phyloP scores from a whole-genome alignment of 2,113 vertebrate species.

The Sprattus sprattus region DNA sequence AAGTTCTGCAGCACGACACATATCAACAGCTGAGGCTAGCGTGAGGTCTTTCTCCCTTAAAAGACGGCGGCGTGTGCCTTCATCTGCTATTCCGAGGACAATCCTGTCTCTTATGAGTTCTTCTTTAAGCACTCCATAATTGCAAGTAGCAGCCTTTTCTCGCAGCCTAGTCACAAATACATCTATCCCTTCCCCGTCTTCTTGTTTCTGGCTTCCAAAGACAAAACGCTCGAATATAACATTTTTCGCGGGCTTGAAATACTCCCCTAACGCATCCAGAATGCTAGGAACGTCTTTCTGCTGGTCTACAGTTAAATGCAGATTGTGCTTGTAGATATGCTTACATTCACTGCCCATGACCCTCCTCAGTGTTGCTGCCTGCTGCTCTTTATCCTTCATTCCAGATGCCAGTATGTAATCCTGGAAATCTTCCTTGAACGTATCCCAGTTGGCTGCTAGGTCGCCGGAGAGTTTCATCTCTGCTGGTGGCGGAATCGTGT shows the following conservation, averaged over 20 bases:
- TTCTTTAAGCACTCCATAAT: slow-evolving; percentile 14
- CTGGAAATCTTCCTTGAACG: not conserved
- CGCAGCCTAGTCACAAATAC: slow-evolving; percentile 31
- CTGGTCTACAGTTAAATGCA: slow-evolving; percentile 9
- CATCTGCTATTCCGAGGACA: slow-evolving; percentile 19
- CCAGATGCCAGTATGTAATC: not conserved
- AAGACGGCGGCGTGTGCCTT: not conserved
- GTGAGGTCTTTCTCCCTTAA: slow-evolving; percentile 24
- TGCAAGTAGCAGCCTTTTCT: slow-evolving; percentile 37
- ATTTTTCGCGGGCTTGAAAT: slow-evolving; percentile 38
- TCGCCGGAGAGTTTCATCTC: not conserved
- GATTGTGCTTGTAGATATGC: slow-evolving; percentile 37
- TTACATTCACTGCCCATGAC: slow-evolving; percentile 31
- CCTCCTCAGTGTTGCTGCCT: slow-evolving; percentile 26
- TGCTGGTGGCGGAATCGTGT: not conserved
- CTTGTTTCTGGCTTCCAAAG: slow-evolving; percentile 36
- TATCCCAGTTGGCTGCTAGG: too few species aligned
- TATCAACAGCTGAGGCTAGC: slow-evolving; percentile 22
- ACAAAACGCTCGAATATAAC: slow-evolving; percentile 38
- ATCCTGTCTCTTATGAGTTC: slow-evolving; percentile 1
- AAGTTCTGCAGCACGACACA: slow-evolving; percentile 24
- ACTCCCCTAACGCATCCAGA: not conserved
- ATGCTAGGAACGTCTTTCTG: not conserved
- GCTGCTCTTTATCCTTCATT: not conserved
- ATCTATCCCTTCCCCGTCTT: slow-evolving; percentile 33